Evolutionary conservation across 2,113 vertebrate genomes (phyloP), one percentile per base, ranked within the genome.

Genomic region (Corythaeola cristata): DNA sequence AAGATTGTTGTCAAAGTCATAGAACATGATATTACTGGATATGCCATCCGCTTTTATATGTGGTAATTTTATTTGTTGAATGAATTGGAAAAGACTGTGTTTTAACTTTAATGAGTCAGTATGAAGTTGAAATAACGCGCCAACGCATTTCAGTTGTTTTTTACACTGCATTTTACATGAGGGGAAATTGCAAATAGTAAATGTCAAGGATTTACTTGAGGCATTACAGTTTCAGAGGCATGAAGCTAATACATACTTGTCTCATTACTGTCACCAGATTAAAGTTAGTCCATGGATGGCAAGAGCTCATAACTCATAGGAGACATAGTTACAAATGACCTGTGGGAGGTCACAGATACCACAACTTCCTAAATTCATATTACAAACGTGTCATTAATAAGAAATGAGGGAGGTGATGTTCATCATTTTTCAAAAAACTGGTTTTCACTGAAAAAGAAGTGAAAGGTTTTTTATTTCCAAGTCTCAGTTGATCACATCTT

Each of bases 191-290:
- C 89, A 96, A 97, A 92, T 89, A 97, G 95, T 97, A 97, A 98
- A 98, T 98, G 98, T 98, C 98, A 98, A 92, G 96, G 91, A 98
- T 98, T 97, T 98, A 98, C 97, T 95, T 28, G 85, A 96, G 97
- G 96, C 97, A 97, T 96, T 97, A 92, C 93, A 87, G 79, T 95
- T 98, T 98, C 97, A 93, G 97, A 98, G 96, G 52, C 98, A 98
- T 98, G 97, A 97, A 98, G 94, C 91, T 98, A 97, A 98, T 98
- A 97, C 97, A 91, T 98, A 97, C 97, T 98, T 98, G 98, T 98
- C 97, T 98, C 93, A 96, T 98, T 98, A 98, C 96, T 98, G 97
- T 97, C 98, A 98, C 77, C 89, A 96, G 87, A 97, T 98, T 97
- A 96, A 90, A 97, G 96, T 97, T 92, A 97, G 96, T 95, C 96